phyloP scores from a whole-genome alignment of 2,888 invertebrate species.

The Cancer borealis region DNA sequence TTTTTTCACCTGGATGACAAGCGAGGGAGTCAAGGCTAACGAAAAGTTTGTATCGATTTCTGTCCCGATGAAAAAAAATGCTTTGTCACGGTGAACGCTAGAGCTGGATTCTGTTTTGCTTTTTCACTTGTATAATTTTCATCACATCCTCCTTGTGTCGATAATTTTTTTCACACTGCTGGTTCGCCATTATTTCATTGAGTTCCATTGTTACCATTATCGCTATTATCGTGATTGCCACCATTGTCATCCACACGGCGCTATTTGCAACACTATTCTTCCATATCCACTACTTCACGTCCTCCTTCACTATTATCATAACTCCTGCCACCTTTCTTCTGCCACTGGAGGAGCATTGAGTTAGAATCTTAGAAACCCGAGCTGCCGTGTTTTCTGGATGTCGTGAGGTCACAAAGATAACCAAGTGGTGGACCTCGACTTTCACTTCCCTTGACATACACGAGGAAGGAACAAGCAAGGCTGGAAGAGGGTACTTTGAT shows the following conservation, averaged over 20 bases:
- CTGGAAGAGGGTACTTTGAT: not conserved
- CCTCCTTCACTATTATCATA: not conserved
- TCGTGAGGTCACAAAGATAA: not conserved
- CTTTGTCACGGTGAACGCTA: not conserved
- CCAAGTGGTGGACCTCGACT: not conserved
- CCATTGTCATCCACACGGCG: not conserved
- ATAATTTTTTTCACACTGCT: not conserved
- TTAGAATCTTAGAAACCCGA: not conserved
- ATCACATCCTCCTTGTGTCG: not conserved
- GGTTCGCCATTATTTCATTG: not conserved
- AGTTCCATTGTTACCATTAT: not conserved
- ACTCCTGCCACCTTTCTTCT: not conserved
- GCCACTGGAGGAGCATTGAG: not conserved
- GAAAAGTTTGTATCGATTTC: slow-evolving; percentile 27
- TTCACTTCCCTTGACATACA: slow-evolving; percentile 5
- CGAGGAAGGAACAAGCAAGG: slow-evolving; percentile 11
- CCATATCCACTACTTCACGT: not conserved
- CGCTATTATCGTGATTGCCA: slow-evolving; percentile 10
- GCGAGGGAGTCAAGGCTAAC: slow-evolving; percentile 1
- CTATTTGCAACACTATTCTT: slow-evolving; percentile 10
- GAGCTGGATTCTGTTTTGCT: not conserved
- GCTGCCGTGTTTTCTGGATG: not conserved
- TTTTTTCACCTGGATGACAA: not conserved
- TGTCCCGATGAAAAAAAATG: not conserved
- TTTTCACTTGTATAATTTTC: not conserved